These are phyloP conservation scores for Scolopax mira DNA, from an alignment of 2,113 vertebrate species.

Conservation along the genomic window DNA sequence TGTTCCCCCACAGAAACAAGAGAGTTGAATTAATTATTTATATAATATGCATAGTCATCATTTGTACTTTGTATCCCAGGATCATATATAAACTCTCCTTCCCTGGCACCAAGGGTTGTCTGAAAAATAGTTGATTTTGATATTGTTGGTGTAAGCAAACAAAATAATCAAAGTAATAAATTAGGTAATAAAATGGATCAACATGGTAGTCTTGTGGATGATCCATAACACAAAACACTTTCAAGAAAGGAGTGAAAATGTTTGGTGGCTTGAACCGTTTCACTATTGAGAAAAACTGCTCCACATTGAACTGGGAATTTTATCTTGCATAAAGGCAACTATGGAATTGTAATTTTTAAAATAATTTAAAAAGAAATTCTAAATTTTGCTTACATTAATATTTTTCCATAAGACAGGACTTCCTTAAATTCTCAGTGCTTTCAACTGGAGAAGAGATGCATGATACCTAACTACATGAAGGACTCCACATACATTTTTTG, in stretches of 20 bases:
- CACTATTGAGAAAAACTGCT: not conserved
- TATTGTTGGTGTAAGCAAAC: not conserved
- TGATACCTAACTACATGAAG: not conserved
- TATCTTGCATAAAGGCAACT: not conserved
- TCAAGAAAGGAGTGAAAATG: not conserved
- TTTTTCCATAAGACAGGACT: not conserved
- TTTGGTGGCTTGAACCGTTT: not conserved
- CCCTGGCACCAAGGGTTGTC: not conserved
- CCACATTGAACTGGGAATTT: not conserved
- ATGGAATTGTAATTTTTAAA: not conserved
- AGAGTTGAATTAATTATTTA: not conserved
- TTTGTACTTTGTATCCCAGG: not conserved
- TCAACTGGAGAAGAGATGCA: not conserved
- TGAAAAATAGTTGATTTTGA: not conserved
- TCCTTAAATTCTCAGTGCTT: not conserved
- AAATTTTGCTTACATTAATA: not conserved
- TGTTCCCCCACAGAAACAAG: not conserved
- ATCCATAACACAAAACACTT: not conserved
- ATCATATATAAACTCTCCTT: not conserved
- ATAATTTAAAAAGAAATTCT: not conserved
- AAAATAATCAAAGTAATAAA: not conserved
- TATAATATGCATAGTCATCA: not conserved
- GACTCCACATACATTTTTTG: not conserved
- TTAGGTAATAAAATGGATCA: not conserved
- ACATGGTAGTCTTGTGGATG: not conserved